Percentiles rank a stretch among this genome's conserved stretches.
Conservation (phyloP, 2,797 vertebrate genomes). For the Lophius americanus region DNA sequence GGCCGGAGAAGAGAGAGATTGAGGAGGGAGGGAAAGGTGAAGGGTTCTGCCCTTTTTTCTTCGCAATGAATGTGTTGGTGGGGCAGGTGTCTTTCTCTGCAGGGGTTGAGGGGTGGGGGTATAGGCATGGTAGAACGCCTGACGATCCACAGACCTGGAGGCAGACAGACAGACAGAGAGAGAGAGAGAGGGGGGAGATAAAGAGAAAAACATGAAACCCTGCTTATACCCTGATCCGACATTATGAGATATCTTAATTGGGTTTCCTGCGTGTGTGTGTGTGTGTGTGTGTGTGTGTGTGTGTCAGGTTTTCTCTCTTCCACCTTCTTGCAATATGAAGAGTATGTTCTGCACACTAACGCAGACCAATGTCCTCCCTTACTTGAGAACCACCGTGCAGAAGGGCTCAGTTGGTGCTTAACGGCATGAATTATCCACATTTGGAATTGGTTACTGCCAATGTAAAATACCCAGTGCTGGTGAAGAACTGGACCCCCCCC, state of each 20-base stretch:
- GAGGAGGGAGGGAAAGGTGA: slow-evolving; percentile 27
- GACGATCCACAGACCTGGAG: slow-evolving; percentile 83
- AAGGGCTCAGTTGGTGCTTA: slow-evolving; percentile 38
- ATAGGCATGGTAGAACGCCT: slow-evolving; percentile 84
- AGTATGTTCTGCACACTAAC: slow-evolving; percentile 19
- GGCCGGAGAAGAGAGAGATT: slow-evolving; percentile 46
- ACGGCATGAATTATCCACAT: slow-evolving; percentile 10
- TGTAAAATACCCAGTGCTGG: no score
- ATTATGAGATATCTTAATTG: slow-evolving; percentile 34
- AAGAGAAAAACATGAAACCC: neutral
- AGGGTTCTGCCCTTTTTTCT: slow-evolving; percentile 43
- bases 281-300: no score
- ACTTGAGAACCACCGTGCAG: slow-evolving; percentile 40
- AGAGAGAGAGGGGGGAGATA: neutral
- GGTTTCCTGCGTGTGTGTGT: no score
- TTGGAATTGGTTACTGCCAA: slow-evolving; percentile 9
- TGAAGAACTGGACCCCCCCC: no score
- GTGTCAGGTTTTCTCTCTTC: no score
- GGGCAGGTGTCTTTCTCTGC: slow-evolving; percentile 70
- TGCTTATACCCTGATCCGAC: neutral
- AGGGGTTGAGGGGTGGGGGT: slow-evolving; percentile 74
- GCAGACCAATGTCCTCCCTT: slow-evolving; percentile 39
- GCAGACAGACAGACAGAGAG: slow-evolving; percentile 15
- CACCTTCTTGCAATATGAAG: neutral
- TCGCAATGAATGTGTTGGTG: slow-evolving; percentile 53